Base-by-base conservation (phyloP, 2,797 vertebrate genomes). In the Brachymystax lenok region DNA sequence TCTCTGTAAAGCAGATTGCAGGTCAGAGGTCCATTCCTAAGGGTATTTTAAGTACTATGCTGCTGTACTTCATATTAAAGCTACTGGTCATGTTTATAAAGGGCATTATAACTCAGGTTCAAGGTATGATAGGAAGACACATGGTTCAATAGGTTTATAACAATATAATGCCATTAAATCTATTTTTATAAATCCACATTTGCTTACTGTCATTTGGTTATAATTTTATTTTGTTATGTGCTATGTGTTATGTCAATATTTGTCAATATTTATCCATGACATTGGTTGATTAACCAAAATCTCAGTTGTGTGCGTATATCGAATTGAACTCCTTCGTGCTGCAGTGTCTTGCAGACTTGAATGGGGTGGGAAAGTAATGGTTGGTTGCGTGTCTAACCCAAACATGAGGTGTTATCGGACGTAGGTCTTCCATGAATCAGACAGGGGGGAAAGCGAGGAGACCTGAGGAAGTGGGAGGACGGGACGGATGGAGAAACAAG, bases 401-500 rank as follows among this genome's bases (percentile, higher is more conserved):
- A 16, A 54, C 10, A 54, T 8, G 14, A 10, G 17, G 30, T 3
- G 52, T 67, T 16, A 28, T 3, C 21, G 5, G 19, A 33, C 27
- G 66, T 21, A 46, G 68, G 67, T 40, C 5, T 24, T 10, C 71
- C n/a, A 40, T 21, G 52, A 75, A 68, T 75, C 46, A 52, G 24
- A 68, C 10, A 12, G 2, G 40, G 40, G 40, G 3, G 40, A 46
- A 46, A 46, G 40, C 16, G 12, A 4, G 28, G 66, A 52, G 46
- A 33, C 51, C 28, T 21, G 28, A 12, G 50, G 52, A 69, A 75
- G 30, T 33, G 4, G 4, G 52, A 17, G 61, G 12, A 63, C n/a
- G n/a, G n/a, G n/a, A n/a, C 21, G 52, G 17, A 2, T 19, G 27
- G 4, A 66, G 54, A 19, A 77, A 61, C 28, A 28, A 13, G 63